Percentiles rank a stretch among this genome's conserved stretches.
Conservation (phyloP, 1,140 invertebrate species). For the Maconellicoccus hirsutus region DNA sequence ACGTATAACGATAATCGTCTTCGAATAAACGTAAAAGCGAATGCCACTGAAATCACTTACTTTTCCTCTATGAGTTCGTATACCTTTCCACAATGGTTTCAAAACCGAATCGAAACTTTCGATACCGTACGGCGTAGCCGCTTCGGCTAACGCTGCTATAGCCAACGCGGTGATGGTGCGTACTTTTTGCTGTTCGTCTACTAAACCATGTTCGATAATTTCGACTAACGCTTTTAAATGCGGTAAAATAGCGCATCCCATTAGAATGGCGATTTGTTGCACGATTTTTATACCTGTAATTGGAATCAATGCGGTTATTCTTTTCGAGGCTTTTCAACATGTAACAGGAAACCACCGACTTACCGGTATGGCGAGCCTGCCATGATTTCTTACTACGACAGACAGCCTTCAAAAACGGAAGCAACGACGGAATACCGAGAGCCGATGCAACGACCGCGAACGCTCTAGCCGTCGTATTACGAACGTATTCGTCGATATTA, state of each 20-base stretch:
- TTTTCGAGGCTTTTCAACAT: not conserved
- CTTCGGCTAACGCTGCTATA: slow-evolving; percentile 94
- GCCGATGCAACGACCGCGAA: slow-evolving; percentile 99
- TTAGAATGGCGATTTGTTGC: slow-evolving; percentile 98
- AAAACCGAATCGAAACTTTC: slow-evolving; percentile 99
- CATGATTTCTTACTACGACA: slow-evolving; percentile 99
- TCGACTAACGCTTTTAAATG: slow-evolving; percentile 97
- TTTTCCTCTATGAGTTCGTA: slow-evolving; percentile 93
- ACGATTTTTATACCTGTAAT: slow-evolving; percentile 87
- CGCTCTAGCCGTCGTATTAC: slow-evolving; percentile 97
- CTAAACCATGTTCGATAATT: slow-evolving; percentile 95
- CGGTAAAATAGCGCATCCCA: slow-evolving; percentile 98
- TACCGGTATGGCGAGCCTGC: slow-evolving; percentile 94
- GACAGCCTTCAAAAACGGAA: slow-evolving; percentile 98
- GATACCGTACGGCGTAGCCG: slow-evolving; percentile 98
- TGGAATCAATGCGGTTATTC: too few species aligned
- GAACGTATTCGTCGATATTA: slow-evolving; percentile 99
- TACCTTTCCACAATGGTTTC: slow-evolving; percentile 99
- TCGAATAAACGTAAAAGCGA: not conserved
- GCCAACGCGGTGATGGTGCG: slow-evolving; percentile 97
- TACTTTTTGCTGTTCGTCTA: slow-evolving; percentile 79
- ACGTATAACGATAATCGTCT: not conserved
- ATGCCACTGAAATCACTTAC: slow-evolving; percentile 32
- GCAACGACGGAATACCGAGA: slow-evolving; percentile 90
- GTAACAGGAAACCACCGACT: not conserved